Base-by-base conservation (phyloP, 2,888 invertebrate species). In the Beris morrisii region DNA sequence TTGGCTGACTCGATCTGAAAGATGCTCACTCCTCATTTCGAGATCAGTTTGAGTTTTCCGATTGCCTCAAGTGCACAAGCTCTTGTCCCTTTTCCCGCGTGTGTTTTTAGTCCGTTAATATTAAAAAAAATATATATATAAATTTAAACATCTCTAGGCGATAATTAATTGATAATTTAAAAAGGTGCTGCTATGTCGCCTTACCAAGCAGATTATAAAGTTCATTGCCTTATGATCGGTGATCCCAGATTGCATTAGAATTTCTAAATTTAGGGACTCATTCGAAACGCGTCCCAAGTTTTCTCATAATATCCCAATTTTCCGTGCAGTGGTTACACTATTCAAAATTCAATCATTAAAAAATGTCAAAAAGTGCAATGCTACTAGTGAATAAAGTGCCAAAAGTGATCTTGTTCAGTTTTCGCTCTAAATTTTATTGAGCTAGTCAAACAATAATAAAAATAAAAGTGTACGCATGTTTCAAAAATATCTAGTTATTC, bases 1-100 rank as follows among this genome's bases (percentile, higher is more conserved):
- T 22, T 32, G 30, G 52, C 50, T 50, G 58, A 30, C 38, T 59
- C 45, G 54, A 53, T 53, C 13, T 54, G 44, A 4, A 44, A 28
- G 45, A 64, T 22, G 53, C 54, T 12, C 28, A 64, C 4, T 12
- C 22, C 15, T 5, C 48, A 22, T 3, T 22, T 22, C 22, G 43
- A 38, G 64, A 15, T 53, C 57, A 69, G 66, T 69, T 54, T 53
- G 58, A 64, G 50, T 69, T 64, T 55, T 57, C 52, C 69, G 59
- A 64, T 46, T 55, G 58, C 13, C 55, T 56, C 55, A 66, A 64
- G 55, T 66, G 56, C 69, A 54, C 53, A 15, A 32, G 30, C 28
- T 13, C 45, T 12, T 38, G 15, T 54, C 44, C 22, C 15, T 13
- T 32, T 45, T 65, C 9, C 32, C 30, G 38, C 15, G 61, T 53